Evolutionary conservation across 2,113 vertebrate species (phyloP).

Genomic region (Sceloporus undulatus): DNA sequence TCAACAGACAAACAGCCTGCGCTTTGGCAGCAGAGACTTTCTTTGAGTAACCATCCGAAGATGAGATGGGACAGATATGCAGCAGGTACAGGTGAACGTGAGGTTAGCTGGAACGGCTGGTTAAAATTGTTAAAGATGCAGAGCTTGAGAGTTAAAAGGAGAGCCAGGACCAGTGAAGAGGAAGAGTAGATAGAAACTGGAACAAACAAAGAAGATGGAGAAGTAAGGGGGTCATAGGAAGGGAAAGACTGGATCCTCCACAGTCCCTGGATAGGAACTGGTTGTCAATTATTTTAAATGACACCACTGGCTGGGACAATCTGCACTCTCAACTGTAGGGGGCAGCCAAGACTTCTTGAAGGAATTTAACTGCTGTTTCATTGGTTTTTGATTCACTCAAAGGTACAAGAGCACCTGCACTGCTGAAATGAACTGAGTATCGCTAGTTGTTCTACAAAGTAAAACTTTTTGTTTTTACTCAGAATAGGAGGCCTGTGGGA

Average conservation of each 20-base stretch:
- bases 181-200: no score
- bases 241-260: no score
- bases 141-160: no score
- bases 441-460: not conserved
- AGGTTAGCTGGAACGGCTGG: no score
- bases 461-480: not conserved
- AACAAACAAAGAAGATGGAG: no score
- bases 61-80: not conserved
- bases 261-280: no score
- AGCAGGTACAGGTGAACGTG: not conserved
- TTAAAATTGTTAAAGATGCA: no score
- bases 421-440: not conserved
- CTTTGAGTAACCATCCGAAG: conserved; percentile 43
- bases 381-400: conserved; percentile 19
- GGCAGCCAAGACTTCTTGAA: conserved; percentile 22
- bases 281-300: no score
- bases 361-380: not conserved
- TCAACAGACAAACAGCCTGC: not conserved
- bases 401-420: conserved; percentile 26
- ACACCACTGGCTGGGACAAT: not conserved
- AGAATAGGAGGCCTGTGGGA: conserved; percentile 1
- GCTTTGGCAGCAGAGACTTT: conserved; percentile 53
- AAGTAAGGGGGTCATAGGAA: no score
- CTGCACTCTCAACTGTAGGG: not conserved
- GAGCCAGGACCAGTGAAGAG: no score